Evolutionary conservation across 2,113 vertebrate genomes (phyloP), one percentile per base, ranked within the genome.

Genomic region (Grus americana): DNA sequence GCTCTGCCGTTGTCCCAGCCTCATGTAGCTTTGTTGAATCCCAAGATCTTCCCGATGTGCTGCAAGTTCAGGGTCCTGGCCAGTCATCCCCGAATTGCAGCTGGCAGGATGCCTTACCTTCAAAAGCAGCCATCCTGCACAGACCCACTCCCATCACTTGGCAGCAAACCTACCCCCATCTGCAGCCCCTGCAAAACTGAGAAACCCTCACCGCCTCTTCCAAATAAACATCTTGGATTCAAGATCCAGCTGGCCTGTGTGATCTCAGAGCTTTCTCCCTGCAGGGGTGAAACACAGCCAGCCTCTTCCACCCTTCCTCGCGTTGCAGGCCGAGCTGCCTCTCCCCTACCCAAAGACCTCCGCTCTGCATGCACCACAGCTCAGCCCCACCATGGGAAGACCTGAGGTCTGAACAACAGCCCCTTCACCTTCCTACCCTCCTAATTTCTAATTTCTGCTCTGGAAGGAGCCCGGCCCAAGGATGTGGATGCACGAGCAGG

Each of bases 191-290:
- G 89, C 36, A 68, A 93, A 85, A 87, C 21, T 91, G 91, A 96
- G 95, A 95, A 95, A 97, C 84, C 36, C 54, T 94, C 72, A 11
- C 63, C 93, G 83, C 29, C 30, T 79, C 66, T 94, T 95, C 90
- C 95, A 95, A 79, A 95, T 61, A 97, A 95, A 91, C 91, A 96
- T 94, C 68, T 95, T 85, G 61, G 84, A 94, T 87, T 87, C 90
- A 89, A 85, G 80, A 95, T 95, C 80, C 94, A 94, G 93, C 89
- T 95, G 95, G 96, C 74, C 94, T 91, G 70, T 29, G 78, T 95
- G 93, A 96, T 93, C 94, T 96, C 93, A 95, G 95, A 91, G 91
- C 54, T 66, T 94, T 95, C 89, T 90, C 93, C 87, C 94, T 78
- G 89, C 84, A 95, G 68, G 72, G 87, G 91, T 89, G 89, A 97